These are phyloP conservation scores for Dysdera silvatica DNA, from an alignment of 1,140 invertebrate genomes.

Conservation along the genomic window DNA sequence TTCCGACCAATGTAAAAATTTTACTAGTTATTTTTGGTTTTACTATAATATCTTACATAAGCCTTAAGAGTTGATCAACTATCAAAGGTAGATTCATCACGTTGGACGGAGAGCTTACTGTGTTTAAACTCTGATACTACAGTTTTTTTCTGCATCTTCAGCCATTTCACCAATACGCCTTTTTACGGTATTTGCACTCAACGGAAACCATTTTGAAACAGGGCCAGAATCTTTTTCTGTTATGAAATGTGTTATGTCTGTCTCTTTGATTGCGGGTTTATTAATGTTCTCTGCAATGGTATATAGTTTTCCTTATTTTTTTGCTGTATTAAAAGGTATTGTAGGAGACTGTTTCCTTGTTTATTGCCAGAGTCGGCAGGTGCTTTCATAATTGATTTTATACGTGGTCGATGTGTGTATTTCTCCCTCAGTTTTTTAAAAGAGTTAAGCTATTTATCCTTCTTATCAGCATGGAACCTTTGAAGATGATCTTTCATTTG, in stretches of 20 bases:
- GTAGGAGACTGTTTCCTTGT: background rate
- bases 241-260: background rate
- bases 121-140: background rate
- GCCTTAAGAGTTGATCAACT: background rate
- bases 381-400: background rate
- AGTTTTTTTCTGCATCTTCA: background rate
- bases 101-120: background rate
- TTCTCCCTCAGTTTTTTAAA: constrained; percentile 6
- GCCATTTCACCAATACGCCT: background rate
- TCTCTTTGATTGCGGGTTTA: background rate
- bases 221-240: background rate
- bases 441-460: constrained; percentile 19
- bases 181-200: background rate
- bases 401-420: background rate
- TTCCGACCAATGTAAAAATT: too few species aligned
- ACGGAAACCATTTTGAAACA: background rate
- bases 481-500: constrained; percentile 32
- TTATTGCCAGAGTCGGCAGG: background rate
- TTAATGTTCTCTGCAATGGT: background rate
- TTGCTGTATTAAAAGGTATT: background rate
- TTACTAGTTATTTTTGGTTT: background rate
- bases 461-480: constrained; percentile 30
- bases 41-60: background rate
- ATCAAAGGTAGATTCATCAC: background rate
- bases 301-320: background rate